A percentile compares a stretch with the other conserved stretches of the same genome.
Conservation (phyloP, 2,888 invertebrate species). For the Phortica okadai region DNA sequence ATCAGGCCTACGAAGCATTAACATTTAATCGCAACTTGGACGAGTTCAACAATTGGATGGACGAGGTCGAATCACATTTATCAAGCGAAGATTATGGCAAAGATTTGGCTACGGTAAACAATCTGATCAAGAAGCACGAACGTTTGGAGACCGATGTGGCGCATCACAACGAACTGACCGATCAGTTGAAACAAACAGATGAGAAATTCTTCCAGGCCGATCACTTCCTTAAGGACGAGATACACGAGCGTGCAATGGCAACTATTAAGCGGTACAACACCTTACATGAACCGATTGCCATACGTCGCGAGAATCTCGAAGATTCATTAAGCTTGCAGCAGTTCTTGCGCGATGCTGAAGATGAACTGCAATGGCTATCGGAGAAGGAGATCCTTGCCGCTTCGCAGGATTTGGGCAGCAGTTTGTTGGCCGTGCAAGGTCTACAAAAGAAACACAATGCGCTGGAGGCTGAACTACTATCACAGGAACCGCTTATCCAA, state of each 20-base stretch:
- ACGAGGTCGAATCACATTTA: conserved; percentile 87
- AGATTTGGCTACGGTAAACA: conserved; percentile 90
- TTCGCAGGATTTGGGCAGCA: conserved; percentile 83
- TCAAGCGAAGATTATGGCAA: conserved; percentile 82
- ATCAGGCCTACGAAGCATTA: conserved; percentile 94
- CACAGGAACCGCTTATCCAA: conserved; percentile 89
- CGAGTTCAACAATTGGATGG: conserved; percentile 95
- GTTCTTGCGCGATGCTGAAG: conserved; percentile 93
- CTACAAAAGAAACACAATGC: conserved; percentile 95
- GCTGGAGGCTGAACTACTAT: conserved; percentile 91
- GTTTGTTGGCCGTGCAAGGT: conserved; percentile 87
- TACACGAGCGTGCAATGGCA: conserved; percentile 84
- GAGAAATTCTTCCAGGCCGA: conserved; percentile 85
- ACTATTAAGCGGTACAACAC: conserved; percentile 85
- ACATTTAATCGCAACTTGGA: conserved; percentile 92
- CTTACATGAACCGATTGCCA: conserved; percentile 92
- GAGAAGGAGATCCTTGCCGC: conserved; percentile 85
- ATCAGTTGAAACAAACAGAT: conserved; percentile 87
- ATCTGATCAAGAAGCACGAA: conserved; percentile 87
- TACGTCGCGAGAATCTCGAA: conserved; percentile 92
- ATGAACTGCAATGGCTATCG: conserved; percentile 93
- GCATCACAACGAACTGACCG: conserved; percentile 89
- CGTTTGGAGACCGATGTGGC: conserved; percentile 91
- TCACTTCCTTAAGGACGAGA: conserved; percentile 94
- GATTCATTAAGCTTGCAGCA: conserved; percentile 92